Base-by-base conservation (phyloP, 2,797 vertebrate species). In the Typhlichthys eigenmanni region DNA sequence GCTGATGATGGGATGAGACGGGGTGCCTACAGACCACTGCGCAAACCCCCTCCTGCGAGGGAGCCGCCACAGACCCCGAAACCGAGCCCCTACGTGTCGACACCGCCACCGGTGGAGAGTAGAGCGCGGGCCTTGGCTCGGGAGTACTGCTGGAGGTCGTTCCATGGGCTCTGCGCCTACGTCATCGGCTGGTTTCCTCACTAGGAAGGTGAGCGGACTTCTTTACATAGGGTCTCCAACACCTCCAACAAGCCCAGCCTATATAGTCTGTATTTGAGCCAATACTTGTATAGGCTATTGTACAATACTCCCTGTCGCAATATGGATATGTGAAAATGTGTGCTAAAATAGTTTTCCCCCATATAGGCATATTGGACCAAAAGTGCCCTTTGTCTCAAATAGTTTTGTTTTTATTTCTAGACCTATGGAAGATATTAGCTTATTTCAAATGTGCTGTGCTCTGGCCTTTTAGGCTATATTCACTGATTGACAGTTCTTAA, bases 101-200 rank as follows among this genome's bases (percentile, higher is more conserved):
- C 78, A 0, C 61, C 67, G 5, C 5, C 83, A 0, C 34, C 69
- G 0, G 73, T 60, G 1, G 88, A 90, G 61, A 89, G 79, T 0
- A 74, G 87, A 13, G 85, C 91, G 1, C 89, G 87, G 86, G 91
- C 74, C 72, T 72, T 92, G 64, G 92, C 93, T 16, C 82, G 67
- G 62, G 83, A 92, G 12, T 85, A 93, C 64, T 95, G 95, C 78
- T 95, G 93, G 94, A 90, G 89, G 63, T 93, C 93, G 0, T 81
- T 96, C n/a, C 88, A 90, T 1, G 83, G 84, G 10, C 56, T 93
- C 66, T 96, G 94, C 62, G 75, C 92, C 54, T 94, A 83, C 45
- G 43, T 95, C 71, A 88, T 96, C 19, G 88, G 92, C 48, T 83
- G 92, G 81, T 92, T 94, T 62, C 77, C 75, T 58, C 88, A 90